Base-by-base conservation (phyloP, 2,797 vertebrate species). In the Aldrovandia affinis region DNA sequence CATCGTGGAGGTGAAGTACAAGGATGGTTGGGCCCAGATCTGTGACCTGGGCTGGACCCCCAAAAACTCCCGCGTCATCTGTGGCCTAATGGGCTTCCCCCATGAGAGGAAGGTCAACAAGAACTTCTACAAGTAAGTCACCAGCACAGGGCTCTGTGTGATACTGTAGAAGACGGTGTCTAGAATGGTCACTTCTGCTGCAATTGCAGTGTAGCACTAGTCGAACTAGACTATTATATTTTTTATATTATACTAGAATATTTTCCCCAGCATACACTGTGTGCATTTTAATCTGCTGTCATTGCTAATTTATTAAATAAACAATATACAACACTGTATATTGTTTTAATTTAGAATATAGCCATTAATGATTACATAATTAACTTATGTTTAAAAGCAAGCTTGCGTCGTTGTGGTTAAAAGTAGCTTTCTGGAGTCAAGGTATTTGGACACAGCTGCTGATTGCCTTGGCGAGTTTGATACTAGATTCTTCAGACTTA, bases 1-100 rank as follows among this genome's bases (percentile, higher is more conserved):
- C 0, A 94, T 99, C 1, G 95, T 99, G 82, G 98, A 99, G 91
- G 94, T 99, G 82, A 97, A 92, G 55, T 93, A 97, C 92, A 96
- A 93, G 50, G 94, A 96, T 0, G 84, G 95, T 88, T 99, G 98
- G 98, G 94, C 92, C 0, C 97, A 98, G 93, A 93, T 99, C 91
- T 99, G 98, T 0, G 96, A 98, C 61, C 87, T 94, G 81, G 97
- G 96, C 52, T 99, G 98, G 98, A 95, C 91, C 0, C 86, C 92
- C 84, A 96, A 94, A 87, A 99, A 97, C 94, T 97, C 96, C 25
- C 96, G 65, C 0, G 98, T 99, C 0, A 8, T 99, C 92, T 99
- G 98, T 0, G 98, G 98, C 83, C 97, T 97, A 97, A 92, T 99
- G 95, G 98, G 98, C 84, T 99, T 99, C 91, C 98, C 98, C 0